Conservation (phyloP, 2,888 invertebrate species). For the Erebia palarica region DNA sequence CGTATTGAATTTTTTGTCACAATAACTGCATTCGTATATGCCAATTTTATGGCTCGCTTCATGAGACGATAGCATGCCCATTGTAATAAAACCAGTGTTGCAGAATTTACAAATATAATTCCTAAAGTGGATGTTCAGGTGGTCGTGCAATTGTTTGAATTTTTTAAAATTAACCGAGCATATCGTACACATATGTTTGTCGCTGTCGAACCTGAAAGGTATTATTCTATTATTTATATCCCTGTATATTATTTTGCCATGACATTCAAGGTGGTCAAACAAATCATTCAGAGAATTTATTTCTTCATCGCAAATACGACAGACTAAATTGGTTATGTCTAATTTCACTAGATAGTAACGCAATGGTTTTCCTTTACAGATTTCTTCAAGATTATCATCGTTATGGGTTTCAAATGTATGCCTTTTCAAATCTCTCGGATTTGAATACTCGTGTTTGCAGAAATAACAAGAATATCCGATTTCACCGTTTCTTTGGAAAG, state of each 20-base stretch:
- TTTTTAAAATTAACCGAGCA: neutral
- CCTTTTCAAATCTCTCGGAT: neutral
- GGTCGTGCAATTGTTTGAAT: neutral
- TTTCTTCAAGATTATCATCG: neutral
- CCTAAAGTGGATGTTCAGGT: constrained; percentile 1
- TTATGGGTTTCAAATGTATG: neutral
- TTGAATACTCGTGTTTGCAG: neutral
- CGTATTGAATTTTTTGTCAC: constrained; percentile 4
- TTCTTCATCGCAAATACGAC: neutral
- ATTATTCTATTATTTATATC: constrained; percentile 6
- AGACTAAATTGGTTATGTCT: neutral
- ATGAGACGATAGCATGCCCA: neutral
- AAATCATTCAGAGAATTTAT: neutral
- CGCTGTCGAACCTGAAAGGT: neutral
- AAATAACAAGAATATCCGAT: neutral
- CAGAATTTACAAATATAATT: constrained; percentile 5
- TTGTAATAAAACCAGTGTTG: neutral
- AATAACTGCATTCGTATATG: neutral
- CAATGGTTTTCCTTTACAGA: constrained; percentile 1
- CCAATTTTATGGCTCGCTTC: constrained; percentile 5
- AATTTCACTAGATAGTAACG: neutral
- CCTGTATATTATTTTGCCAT: neutral
- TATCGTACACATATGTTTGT: neutral
- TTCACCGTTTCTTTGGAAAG: neutral
- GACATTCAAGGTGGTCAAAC: neutral